A percentile compares a stretch with the other conserved stretches of the same genome.
phyloP scores from a whole-genome alignment of 2,888 invertebrate genomes.

The Drosophila niveifrons region DNA sequence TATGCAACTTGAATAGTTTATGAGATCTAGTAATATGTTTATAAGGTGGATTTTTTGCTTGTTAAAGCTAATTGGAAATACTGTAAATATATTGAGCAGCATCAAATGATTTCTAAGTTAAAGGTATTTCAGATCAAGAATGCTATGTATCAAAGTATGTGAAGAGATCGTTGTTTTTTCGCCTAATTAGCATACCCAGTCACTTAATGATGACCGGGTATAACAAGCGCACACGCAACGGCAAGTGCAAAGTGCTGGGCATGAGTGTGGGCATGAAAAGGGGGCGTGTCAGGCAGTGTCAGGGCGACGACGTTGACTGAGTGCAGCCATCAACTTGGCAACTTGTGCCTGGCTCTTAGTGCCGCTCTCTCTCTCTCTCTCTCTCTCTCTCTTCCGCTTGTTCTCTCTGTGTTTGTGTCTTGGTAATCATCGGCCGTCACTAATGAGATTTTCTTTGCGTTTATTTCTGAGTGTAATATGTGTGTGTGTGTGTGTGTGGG shows the following conservation, averaged over 20 bases:
- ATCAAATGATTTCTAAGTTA: no score
- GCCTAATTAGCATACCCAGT: no score
- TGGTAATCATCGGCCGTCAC: conserved; percentile 59
- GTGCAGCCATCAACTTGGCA: conserved; percentile 69
- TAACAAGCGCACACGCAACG: conserved; percentile 29
- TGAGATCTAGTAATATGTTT: no score
- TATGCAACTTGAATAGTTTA: no score
- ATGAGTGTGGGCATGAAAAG: neutral
- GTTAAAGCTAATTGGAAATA: no score
- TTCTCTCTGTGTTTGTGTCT: conserved; percentile 23
- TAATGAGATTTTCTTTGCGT: conserved; percentile 60
- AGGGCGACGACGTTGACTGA: conserved; percentile 57
- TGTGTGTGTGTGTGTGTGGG: conserved; percentile 12
- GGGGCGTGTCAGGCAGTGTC: conserved; percentile 64
- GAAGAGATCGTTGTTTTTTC: no score
- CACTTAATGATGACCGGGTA: neutral
- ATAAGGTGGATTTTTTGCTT: no score
- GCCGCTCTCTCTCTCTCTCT: conserved; percentile 8
- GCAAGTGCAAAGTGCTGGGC: conserved; percentile 37
- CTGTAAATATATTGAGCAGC: no score
- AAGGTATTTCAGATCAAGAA: no score
- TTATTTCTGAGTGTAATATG: conserved; percentile 2
- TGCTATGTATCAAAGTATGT: no score
- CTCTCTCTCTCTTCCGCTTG: no score
- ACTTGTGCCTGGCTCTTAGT: conserved; percentile 48